Evolutionary conservation across 2,797 vertebrate genomes (phyloP), one percentile per base, ranked within the genome.

Genomic region (Lithobates sylvaticus): DNA sequence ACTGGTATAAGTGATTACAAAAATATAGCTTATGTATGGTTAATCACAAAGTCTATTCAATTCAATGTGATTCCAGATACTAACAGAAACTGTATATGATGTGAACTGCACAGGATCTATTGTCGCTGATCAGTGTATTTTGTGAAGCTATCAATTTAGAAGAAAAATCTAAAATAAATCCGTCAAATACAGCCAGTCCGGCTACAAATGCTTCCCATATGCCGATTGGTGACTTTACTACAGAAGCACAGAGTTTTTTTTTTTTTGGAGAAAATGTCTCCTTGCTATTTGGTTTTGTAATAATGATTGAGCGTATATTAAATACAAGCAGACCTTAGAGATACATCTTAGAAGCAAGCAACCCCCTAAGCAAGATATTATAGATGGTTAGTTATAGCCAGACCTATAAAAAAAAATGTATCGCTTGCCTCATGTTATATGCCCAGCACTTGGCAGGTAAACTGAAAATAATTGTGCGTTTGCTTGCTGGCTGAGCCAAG

Each of bases 331-430:
- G 70, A 27, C 42, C 69, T 15, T 86, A 84, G 67, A 72, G 18
- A 39, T 54, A 71, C 47, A 15, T 72, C 39, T n/a, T 78, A 75
- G n/a, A 61, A 64, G 83, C 36, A 2, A 15, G 65, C 75, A 50
- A 70, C 26, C 7, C 0, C 29, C 77, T 86, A 81, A 3, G 10
- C 54, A 83, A 90, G 84, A 89, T 79, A 86, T 34, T 88, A 85
- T 84, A 83, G 86, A 85, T 82, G 88, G 89, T 88, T 74, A 42
- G 77, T 83, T 87, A 83, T 86, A 88, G 88, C 86, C 84, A 79
- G 88, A 88, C 87, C 90, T 89, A 80, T 90, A 89, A 91, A 61
- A 91, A 61, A 61, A 92, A 92, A 89, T 89, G 88, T 91, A 91
- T 90, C 81, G 10, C 75, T 78, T 85, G 75, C 88, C 89, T 88